Conservation (phyloP, 2,888 invertebrate species). For the Helicoverpa assulta region DNA sequence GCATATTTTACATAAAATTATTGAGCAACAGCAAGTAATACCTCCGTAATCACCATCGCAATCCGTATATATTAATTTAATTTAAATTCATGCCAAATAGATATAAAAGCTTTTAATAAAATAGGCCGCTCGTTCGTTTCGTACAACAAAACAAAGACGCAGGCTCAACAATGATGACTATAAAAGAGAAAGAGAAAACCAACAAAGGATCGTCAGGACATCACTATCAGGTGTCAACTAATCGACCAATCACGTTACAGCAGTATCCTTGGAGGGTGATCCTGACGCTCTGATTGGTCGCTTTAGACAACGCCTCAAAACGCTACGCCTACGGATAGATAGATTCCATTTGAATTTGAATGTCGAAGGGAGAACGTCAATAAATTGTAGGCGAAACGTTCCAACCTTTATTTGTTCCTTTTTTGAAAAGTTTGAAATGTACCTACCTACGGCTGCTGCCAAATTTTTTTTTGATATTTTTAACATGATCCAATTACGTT, state of each 20-base stretch:
- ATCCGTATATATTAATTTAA: no score
- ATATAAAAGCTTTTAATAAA: no score
- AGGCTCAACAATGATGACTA: conserved; percentile 15
- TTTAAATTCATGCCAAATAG: no score
- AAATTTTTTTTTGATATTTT: neutral
- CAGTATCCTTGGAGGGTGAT: conserved; percentile 85
- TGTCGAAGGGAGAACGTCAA: conserved; percentile 77
- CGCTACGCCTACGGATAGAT: conserved; percentile 80
- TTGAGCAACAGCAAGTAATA: no score
- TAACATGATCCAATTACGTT: neutral
- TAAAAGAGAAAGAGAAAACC: conserved; percentile 75
- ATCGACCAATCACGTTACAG: conserved; percentile 76
- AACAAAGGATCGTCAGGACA: conserved; percentile 80
- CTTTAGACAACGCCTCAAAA: conserved; percentile 82
- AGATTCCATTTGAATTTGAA: conserved; percentile 85
- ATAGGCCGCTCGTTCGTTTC: neutral
- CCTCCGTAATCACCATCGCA: no score
- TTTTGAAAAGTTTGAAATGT: conserved; percentile 1
- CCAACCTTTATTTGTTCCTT: conserved; percentile 22
- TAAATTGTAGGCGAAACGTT: conserved; percentile 46
- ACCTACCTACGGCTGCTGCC: no score
- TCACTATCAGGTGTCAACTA: conserved; percentile 71
- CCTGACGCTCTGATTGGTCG: conserved; percentile 82
- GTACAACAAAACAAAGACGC: conserved; percentile 25
- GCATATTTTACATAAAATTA: no score